Base-by-base conservation (phyloP, 2,888 invertebrate genomes). In the Smittia sp. region DNA sequence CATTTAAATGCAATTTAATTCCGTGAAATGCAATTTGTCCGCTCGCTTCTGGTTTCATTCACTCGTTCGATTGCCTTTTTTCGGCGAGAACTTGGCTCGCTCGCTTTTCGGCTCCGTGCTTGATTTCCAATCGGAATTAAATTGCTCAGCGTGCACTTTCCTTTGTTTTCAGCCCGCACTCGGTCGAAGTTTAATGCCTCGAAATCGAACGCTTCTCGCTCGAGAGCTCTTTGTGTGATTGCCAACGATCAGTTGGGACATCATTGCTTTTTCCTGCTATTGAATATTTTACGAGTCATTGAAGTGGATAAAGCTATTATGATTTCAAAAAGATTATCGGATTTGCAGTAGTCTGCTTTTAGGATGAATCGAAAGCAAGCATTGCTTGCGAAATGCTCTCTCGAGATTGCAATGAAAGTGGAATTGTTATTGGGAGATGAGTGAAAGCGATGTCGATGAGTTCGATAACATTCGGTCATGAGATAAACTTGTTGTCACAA, bases 1-100 rank as follows among this genome's bases (percentile, higher is more conserved):
- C 67, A 67, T 67, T 67, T 67, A 67, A 66, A 67, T 67, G 41
- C 67, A 67, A 67, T 67, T 41, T 67, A 67, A 22, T 41, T 15
- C 66, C 67, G 46, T 67, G 41, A 67, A 67, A 41, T 67, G 24
- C 67, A 67, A 67, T 67, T 67, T 67, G 67, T 41, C 20, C 7
- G 24, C 24, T 62, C 24, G 58, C 11, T 13, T 62, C 22, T 24
- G 13, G 22, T 62, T 62, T 32, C 32, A 32, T 32, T 32, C 32
- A 32, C 4, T 32, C 32, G 9, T 32, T 32, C 7, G 58, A 15
- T 62, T 7, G 58, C 13, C 22, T 22, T 13, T 62, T 62, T 22
- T 58, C 20, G 3, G 52, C 52, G 18, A 58, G 18, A 18, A 22
- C 11, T 62, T 54, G 9, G 15, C 18, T 18, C 18, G n/a, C 52